Base-by-base conservation (phyloP, 2,113 vertebrate genomes). In the Gobius niger region DNA sequence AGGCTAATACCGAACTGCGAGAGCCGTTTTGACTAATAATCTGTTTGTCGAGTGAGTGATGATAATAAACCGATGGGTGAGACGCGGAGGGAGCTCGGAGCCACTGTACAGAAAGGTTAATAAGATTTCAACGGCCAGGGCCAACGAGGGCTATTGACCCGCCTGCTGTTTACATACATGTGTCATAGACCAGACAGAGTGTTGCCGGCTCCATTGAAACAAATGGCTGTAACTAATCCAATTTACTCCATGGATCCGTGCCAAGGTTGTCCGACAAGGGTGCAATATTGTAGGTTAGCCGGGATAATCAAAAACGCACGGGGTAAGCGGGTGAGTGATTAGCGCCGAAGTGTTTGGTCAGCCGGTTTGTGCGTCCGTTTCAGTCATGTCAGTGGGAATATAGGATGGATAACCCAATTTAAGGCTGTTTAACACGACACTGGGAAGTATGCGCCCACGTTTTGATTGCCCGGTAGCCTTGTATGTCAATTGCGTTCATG, bases 1-100 rank as follows among this genome's bases (percentile, higher is more conserved):
- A 62, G 82, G 85, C 75, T 82, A 85, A 87, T 82, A 80, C 74
- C 54, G 47, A 70, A 54, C 78, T 68, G 81, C 69, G 15, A 77
- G 76, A 67, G 56, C 47, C 63, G 75, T 68, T 78, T 70, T 74
- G 76, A 82, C 65, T 78, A 78, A 81, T 75, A 83, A 80, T 59
- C 56, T 49, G 78, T 72, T 81, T 81, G 74, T 78, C 82, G 67
- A 73, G 71, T 72, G 75, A 82, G 69, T 73, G 71, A 81, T 77
- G 71, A 82, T 78, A 63, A 72, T 16, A 76, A 19, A 77, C 47
- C 62, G 13, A 42, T 6, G 47, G 75, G 81, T 70, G 75, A 80
- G n/a, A 34, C 70, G 54, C 67, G 53, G 47, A 51, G 34, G 34
- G 51, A 60, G 63, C 6, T 47, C 51, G 14, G 13, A 66, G 70